These are phyloP conservation scores for Murina feae DNA, from an alignment of 2,113 vertebrate genomes.

Conservation along the genomic window DNA sequence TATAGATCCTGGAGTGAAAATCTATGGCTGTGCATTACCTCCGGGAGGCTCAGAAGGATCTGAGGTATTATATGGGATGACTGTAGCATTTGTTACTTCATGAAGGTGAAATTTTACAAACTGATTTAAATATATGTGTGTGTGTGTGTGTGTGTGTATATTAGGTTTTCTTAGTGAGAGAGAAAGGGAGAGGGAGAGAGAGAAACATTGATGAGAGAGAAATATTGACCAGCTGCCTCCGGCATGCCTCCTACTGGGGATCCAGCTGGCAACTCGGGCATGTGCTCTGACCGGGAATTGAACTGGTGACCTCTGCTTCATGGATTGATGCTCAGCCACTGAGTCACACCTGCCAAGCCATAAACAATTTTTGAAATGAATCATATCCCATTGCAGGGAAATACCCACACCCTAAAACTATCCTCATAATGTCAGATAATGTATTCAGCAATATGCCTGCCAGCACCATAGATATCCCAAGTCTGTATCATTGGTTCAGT, in stretches of 20 bases:
- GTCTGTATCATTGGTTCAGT: neutral
- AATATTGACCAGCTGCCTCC: too few relatives aligned
- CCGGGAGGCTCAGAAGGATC: conserved; percentile 86
- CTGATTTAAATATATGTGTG: too few relatives aligned
- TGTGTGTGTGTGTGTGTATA: too few relatives aligned
- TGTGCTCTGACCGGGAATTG: too few relatives aligned
- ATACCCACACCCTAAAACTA: neutral
- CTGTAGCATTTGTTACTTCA: neutral
- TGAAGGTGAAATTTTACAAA: neutral
- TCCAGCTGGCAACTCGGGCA: too few relatives aligned
- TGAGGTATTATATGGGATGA: conserved; percentile 80
- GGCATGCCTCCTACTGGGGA: too few relatives aligned
- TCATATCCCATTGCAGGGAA: neutral
- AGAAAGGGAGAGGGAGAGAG: too few relatives aligned
- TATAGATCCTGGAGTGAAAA: conserved; percentile 78
- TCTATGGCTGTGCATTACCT: conserved; percentile 83
- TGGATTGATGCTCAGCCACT: too few relatives aligned
- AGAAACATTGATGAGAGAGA: too few relatives aligned
- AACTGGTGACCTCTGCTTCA: too few relatives aligned
- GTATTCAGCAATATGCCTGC: neutral
- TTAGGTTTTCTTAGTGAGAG: too few relatives aligned
- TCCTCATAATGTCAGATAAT: neutral
- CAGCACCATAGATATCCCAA: neutral
- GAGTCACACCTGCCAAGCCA: too few relatives aligned
- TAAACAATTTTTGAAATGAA: neutral